A percentile compares a stretch with the other conserved stretches of the same genome.
These are phyloP conservation scores for Diaphora mendica DNA, from an alignment of 2,888 invertebrate species.

Conservation along the genomic window DNA sequence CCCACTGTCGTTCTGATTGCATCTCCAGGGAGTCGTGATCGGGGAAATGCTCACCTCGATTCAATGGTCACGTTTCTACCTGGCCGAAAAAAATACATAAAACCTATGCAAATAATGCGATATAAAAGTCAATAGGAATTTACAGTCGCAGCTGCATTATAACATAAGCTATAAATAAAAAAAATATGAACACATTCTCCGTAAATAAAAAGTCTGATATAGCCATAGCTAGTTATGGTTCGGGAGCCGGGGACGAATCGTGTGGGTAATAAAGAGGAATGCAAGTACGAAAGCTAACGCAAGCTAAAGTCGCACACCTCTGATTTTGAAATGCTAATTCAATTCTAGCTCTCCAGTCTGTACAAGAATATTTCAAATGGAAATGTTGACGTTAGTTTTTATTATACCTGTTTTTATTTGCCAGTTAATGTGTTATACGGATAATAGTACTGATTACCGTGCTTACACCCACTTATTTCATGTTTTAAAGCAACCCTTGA, in stretches of 20 bases:
- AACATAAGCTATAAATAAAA: slow-evolving; percentile 49
- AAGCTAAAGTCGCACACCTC: slow-evolving; percentile 53
- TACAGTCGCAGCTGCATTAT: slow-evolving; percentile 62
- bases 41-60: slow-evolving; percentile 66
- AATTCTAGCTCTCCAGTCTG: slow-evolving; percentile 68
- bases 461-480: slow-evolving; percentile 44
- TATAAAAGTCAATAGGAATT: slow-evolving; percentile 66
- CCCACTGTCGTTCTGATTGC: slow-evolving; percentile 63
- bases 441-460: slow-evolving; percentile 60
- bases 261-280: slow-evolving; percentile 64
- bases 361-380: slow-evolving; percentile 65
- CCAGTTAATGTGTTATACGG: slow-evolving; percentile 53
- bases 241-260: slow-evolving; percentile 50
- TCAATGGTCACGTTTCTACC: slow-evolving; percentile 77
- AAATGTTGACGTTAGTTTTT: slow-evolving; percentile 63
- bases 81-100: slow-evolving; percentile 60
- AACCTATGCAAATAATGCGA: slow-evolving; percentile 73
- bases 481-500: slow-evolving; percentile 35
- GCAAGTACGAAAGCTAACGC: slow-evolving; percentile 59
- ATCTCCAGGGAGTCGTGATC: slow-evolving; percentile 76
- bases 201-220: slow-evolving; percentile 40
- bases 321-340: slow-evolving; percentile 68
- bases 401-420: slow-evolving; percentile 46
- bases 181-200: slow-evolving; percentile 37
- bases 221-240: slow-evolving; percentile 44